Base-by-base conservation (phyloP, 1,140 invertebrate genomes). In the Bombus confusus region DNA sequence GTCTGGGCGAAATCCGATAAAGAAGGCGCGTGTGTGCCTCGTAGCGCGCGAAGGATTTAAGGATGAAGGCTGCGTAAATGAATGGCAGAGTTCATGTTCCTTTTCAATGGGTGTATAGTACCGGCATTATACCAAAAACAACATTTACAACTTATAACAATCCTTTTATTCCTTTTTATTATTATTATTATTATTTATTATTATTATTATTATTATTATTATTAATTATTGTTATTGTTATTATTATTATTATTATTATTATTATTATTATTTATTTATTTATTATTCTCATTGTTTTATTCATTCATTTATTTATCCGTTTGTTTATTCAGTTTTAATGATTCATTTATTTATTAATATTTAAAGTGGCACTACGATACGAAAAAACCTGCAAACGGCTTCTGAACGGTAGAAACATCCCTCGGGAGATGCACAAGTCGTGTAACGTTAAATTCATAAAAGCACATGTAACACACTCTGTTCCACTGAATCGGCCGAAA, bases 121-220 rank as follows among this genome's bases (percentile, higher is more conserved):
- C 81, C 77, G 86, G 88, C 86, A 78, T 62, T 81, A 86, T 90
- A 90, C 88, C 86, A 90, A 90, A 90, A 90, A 88, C 88, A 90
- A 90, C 83, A 88, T 80, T 90, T 90, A 83, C 89, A 90, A 90
- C 86, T 90, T 90, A 90, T 90, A 90, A 90, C 89, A 90, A 90
- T 88, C 72, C 43, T 90, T 90, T 88, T 90, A 86, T 86, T 88
- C 52, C 52, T 73, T 80, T 87, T 79, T 85, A 52, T 87, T 57
- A 22, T 76, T 71, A n/a, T 59, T 79, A 71, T 78, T 22, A 52
- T 18, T 59, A 66, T 84, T 84, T 83, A 86, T 39, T 34, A 3
- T 76, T 69, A 28, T 85, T 64, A 31, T 78, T 78, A 6, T 47
- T 47, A 0, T 18, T 47, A 0, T 47, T 47, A 0, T 47, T 18